Conservation (phyloP, 2,797 vertebrate genomes). For the Tenualosa thibaudeaui region DNA sequence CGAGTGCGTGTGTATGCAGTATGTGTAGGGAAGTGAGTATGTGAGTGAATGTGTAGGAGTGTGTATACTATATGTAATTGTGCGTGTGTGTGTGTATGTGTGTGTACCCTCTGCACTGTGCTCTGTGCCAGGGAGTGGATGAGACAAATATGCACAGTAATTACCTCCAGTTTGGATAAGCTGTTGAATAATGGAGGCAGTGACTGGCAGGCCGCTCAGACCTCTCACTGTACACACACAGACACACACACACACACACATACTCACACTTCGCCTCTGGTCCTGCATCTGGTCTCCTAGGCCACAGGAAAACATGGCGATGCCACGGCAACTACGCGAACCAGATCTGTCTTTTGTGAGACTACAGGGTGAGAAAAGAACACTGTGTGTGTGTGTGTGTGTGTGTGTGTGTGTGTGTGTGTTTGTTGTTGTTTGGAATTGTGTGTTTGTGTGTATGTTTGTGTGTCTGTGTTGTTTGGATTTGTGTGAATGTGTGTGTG, state of each 20-base stretch:
- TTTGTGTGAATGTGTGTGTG: not conserved
- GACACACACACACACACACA: constrained; percentile 10
- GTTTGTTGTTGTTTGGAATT: not conserved
- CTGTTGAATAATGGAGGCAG: constrained; percentile 58
- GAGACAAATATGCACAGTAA: constrained; percentile 51
- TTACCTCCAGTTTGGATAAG: constrained; percentile 55
- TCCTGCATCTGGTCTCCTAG: constrained; percentile 19
- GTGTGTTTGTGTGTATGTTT: too few relatives aligned
- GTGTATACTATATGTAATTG: not conserved
- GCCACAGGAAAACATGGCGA: constrained; percentile 15
- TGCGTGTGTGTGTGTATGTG: constrained; percentile 12
- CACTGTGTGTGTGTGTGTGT: not conserved
- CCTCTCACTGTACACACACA: constrained; percentile 39
- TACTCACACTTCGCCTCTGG: constrained; percentile 12
- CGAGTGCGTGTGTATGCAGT: not conserved
- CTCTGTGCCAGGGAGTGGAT: constrained; percentile 47
- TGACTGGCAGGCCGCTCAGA: constrained; percentile 53
- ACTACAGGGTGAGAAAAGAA: not conserved
- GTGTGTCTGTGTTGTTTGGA: too few relatives aligned
- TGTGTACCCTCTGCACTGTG: constrained; percentile 45
- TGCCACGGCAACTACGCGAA: not conserved
- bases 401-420: not conserved
- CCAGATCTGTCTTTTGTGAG: not conserved
- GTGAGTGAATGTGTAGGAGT: not conserved
- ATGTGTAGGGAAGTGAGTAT: not conserved